A percentile compares a stretch with the other conserved stretches of the same genome.
Evolutionary conservation across 2,797 vertebrate genomes (phyloP).

Genomic region (Sebastes hopkinsi): DNA sequence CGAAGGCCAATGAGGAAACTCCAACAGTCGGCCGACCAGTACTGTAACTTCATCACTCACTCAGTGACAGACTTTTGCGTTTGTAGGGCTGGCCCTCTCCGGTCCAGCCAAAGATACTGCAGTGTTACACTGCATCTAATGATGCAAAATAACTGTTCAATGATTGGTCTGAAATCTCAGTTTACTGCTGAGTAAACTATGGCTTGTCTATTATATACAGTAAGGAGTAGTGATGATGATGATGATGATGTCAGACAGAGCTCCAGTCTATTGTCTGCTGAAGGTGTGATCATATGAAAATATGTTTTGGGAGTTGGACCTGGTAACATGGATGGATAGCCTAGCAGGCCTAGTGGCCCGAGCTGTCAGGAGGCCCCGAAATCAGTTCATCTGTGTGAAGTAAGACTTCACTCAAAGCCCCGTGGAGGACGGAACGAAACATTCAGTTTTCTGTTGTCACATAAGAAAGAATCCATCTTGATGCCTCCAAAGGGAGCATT

Average conservation of each 20-base stretch:
- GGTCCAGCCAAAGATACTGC: background rate
- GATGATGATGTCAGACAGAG: background rate
- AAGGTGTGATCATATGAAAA: background rate
- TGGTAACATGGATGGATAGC: background rate
- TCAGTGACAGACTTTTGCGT: too few relatives aligned
- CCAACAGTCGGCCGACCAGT: too few relatives aligned
- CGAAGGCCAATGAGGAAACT: too few relatives aligned
- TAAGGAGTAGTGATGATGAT: background rate
- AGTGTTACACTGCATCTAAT: background rate
- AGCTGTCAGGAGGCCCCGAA: background rate
- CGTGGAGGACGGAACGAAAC: background rate
- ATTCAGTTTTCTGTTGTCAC: background rate
- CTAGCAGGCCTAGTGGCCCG: background rate
- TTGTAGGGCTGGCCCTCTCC: too few relatives aligned
- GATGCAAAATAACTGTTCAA: background rate
- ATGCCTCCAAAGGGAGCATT: background rate
- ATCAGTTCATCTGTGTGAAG: background rate
- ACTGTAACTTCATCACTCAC: too few relatives aligned
- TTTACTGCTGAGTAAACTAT: background rate
- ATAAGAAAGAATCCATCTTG: background rate
- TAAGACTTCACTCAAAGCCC: background rate
- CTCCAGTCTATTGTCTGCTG: background rate
- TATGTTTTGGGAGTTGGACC: background rate
- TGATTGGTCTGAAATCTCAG: background rate
- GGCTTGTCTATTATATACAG: background rate